Base-by-base conservation (phyloP, 2,888 invertebrate species). In the Drosophila trichaetosa region DNA sequence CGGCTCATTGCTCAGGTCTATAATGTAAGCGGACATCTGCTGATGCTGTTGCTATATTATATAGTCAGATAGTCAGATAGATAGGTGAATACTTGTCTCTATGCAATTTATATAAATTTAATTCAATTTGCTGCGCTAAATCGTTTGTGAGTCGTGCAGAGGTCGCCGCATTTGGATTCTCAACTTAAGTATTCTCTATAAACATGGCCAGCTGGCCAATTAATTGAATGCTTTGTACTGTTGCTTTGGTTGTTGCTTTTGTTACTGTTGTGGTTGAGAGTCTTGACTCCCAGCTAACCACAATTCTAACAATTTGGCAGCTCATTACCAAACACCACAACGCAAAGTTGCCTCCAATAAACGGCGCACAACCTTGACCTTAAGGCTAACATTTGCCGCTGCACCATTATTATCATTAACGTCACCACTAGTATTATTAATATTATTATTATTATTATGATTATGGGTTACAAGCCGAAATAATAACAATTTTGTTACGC, bases 401-500 rank as follows among this genome's bases (percentile, higher is more conserved):
- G 67, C 51, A 61, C 77, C 59, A 65, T 70, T 77, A 69, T 69
- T 38, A 75, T 80, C 59, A 63, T 69, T 77, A 70, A 67, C 31
- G 69, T 80, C 40, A 31, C 16, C 42, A 42, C 8, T 52, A 51
- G 34, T 52, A 46, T 51, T 53, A 60, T 53, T 52, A 59, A 66
- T 70, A 66, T 73, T 38, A 74, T 71, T 58, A 75, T 51, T 81
- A 76, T 70, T 69, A 81, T 81, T 82, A 75, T 80, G 86, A 86
- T 83, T 85, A 83, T 74, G 69, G 80, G 76, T 72, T 83, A 87
- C 81, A 75, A 80, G 67, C 76, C 75, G 69, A 82, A 90, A 88
- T 90, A 82, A 86, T 88, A 86, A 88, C 84, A 87, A 86, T 90
- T 83, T 90, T 84, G 91, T 89, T 91, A 90, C 90, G 91, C 86